These are phyloP conservation scores for Nyctalus aviator DNA, from an alignment of 2,797 vertebrate genomes.

Conservation along the genomic window DNA sequence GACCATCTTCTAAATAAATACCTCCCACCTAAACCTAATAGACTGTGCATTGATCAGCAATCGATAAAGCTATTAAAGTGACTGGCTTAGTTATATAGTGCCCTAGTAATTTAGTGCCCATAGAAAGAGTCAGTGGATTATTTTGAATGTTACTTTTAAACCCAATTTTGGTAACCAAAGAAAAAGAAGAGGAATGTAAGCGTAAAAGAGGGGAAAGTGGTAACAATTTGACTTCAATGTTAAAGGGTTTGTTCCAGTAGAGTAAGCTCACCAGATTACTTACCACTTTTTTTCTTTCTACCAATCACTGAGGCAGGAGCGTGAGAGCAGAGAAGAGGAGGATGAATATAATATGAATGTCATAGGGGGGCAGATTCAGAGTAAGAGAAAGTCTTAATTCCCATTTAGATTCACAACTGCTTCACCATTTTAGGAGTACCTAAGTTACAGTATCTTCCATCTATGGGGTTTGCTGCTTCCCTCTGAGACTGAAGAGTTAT, in stretches of 20 bases:
- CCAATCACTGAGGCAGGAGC: background rate
- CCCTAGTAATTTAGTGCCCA: conserved; percentile 76
- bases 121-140: conserved; percentile 66
- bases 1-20: conserved; percentile 78
- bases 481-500: conserved; percentile 50
- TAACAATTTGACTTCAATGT: conserved; percentile 64
- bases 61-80: conserved; percentile 76
- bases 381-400: conserved; percentile 48
- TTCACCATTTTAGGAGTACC: conserved; percentile 59
- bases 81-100: conserved; percentile 61
- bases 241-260: conserved; percentile 67
- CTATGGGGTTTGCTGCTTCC: conserved; percentile 29
- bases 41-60: conserved; percentile 76
- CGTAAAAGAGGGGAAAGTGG: conserved; percentile 15
- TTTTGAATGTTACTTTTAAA: conserved; percentile 65
- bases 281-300: conserved; percentile 11
- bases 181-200: conserved; percentile 67
- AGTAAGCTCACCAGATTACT: conserved; percentile 48
- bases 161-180: conserved; percentile 63
- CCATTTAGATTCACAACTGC: conserved; percentile 34
- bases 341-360: conserved; percentile 8
- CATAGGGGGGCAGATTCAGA: conserved; percentile 55
- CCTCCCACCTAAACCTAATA: conserved; percentile 70
- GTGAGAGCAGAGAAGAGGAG: background rate
- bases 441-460: conserved; percentile 31